These are phyloP conservation scores for Operophtera brumata DNA, from an alignment of 2,888 invertebrate genomes.

Conservation along the genomic window DNA sequence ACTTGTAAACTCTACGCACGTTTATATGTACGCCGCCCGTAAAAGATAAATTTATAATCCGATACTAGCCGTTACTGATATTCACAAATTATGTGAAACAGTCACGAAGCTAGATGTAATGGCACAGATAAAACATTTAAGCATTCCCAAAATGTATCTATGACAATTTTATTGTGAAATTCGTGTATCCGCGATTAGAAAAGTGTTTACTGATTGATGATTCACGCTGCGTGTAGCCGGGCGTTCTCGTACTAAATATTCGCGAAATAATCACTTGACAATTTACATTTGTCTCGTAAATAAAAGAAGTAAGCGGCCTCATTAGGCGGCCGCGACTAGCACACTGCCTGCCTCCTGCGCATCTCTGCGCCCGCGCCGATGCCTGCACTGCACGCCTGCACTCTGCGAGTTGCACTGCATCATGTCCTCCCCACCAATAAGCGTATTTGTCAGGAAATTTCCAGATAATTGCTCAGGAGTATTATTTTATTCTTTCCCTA, in stretches of 20 bases:
- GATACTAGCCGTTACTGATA: constrained; percentile 45
- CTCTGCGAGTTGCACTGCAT: constrained; percentile 30
- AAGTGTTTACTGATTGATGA: constrained; percentile 55
- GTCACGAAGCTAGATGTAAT: constrained; percentile 37
- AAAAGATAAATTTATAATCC: constrained; percentile 64
- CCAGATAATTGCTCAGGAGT: constrained; percentile 58
- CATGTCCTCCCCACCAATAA: constrained; percentile 53
- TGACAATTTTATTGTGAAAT: constrained; percentile 54
- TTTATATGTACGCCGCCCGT: constrained; percentile 57
- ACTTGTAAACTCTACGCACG: constrained; percentile 75
- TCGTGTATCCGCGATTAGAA: constrained; percentile 51
- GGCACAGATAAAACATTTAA: constrained; percentile 37
- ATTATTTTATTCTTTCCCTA: constrained; percentile 55
- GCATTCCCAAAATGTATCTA: constrained; percentile 47
- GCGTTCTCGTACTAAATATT: constrained; percentile 62
- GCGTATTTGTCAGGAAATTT: constrained; percentile 63
- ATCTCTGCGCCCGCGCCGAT: constrained; percentile 25
- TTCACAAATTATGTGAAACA: constrained; percentile 46
- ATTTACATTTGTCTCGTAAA: constrained; percentile 76
- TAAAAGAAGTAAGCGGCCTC: constrained; percentile 71
- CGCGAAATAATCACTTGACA: constrained; percentile 63
- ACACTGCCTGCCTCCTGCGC: constrained; percentile 33
- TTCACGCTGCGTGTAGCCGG: constrained; percentile 54
- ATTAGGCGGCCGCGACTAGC: constrained; percentile 58
- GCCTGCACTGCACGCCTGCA: constrained; percentile 3